These are phyloP conservation scores for Actinemys pallida DNA, from an alignment of 2,113 vertebrate species.

Conservation along the genomic window DNA sequence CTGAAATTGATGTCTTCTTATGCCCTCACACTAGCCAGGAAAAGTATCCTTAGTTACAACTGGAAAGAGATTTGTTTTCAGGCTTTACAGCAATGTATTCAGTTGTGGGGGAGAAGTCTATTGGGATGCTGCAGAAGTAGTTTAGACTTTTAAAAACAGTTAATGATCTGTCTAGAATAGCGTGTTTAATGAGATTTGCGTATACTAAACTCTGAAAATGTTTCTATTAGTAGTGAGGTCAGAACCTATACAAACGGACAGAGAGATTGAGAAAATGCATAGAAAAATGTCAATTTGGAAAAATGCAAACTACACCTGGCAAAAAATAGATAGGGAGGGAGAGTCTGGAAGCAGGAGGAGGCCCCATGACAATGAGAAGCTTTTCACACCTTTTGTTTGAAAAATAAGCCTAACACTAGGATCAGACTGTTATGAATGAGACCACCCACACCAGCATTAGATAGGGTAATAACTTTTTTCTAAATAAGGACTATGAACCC, in stretches of 20 bases:
- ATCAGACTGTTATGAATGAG: not conserved
- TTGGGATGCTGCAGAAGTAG: not conserved
- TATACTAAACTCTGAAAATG: too few relatives aligned
- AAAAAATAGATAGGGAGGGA: not conserved
- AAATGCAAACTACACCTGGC: too few relatives aligned
- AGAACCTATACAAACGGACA: too few relatives aligned
- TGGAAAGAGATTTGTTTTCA: too few relatives aligned
- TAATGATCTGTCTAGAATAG: too few relatives aligned
- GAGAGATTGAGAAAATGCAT: too few relatives aligned
- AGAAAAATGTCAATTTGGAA: too few relatives aligned
- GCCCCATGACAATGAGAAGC: not conserved
- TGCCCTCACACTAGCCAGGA: not conserved
- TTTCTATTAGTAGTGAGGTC: too few relatives aligned
- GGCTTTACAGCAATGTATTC: too few relatives aligned
- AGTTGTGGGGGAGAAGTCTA: not conserved
- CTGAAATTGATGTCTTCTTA: not conserved
- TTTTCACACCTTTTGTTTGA: not conserved
- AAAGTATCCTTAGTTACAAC: too few relatives aligned
- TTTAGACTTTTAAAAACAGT: not conserved
- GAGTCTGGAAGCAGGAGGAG: not conserved
- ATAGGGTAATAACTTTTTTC: not conserved
- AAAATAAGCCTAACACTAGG: not conserved
- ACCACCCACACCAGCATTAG: not conserved
- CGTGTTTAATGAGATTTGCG: too few relatives aligned
- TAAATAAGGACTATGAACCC: not conserved